Evolutionary conservation across 2,797 vertebrate genomes (phyloP), one percentile per base, ranked within the genome.

Genomic region (Hirundo rustica): DNA sequence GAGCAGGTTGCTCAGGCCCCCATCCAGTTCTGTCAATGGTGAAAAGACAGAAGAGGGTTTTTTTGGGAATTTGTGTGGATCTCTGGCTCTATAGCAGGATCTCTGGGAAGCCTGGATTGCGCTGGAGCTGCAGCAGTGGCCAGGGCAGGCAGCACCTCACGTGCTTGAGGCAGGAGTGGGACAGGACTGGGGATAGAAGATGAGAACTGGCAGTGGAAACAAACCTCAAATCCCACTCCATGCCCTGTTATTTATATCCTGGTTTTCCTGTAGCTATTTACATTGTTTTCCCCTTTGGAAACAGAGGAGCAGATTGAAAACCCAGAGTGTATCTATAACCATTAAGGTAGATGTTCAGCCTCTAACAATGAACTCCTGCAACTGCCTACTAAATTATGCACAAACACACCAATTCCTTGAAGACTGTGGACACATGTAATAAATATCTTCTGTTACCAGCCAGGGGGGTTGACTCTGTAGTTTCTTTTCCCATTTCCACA

Each of bases 321-420:
- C 77, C 83, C 50, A 38, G 58, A 65, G 85, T 95, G 32, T 94
- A 87, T 96, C 96, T 95, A 27, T 93, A 97, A 90, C 68, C 89
- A 90, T 97, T 97, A 94, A 95, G 97, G 92, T 90, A 78, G 93
- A 95, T 89, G 64, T 74, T 97, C 65, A 95, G 93, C 71, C 95
- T 93, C 51, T 80, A 94, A 93, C 96, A 96, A 84, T 65, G 81
- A 97, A 92, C 88, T 96, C 71, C 40, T 95, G 67, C 42, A 82
- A 93, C 90, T 61, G 48, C 88, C 94, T 96, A 48, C 91, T 98
- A 94, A 97, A 97, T 97, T 97, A 96, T 30, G 36, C 93, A 94
- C 81, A 95, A 93, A 96, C 85, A 87, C 81, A 95, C 86, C 91
- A 85, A 76, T 77, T 93, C 88, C 81, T 72, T 47, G 58, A 89